Conservation (phyloP, 1,140 invertebrate genomes). For the Zaprionus africanus region DNA sequence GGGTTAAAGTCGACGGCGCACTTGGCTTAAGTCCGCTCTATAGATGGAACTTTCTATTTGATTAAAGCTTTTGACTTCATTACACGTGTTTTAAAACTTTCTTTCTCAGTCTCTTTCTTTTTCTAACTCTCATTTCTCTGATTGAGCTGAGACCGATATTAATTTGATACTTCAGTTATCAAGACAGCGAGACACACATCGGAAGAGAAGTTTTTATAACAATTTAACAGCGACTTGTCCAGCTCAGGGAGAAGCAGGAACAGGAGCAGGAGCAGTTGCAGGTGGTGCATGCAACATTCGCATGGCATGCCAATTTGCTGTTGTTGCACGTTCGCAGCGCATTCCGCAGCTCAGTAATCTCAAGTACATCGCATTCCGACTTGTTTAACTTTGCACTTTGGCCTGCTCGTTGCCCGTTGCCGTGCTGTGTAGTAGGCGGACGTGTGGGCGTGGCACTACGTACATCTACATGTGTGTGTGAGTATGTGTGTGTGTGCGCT, state of each 20-base stretch:
- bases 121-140: background rate
- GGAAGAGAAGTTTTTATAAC: conserved; percentile 30
- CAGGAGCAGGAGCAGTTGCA: background rate
- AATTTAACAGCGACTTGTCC: conserved; percentile 17
- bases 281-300: conserved; percentile 27
- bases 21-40: background rate
- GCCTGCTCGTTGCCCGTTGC: conserved; percentile 16
- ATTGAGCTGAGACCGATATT: background rate
- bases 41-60: background rate
- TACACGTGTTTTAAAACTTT: too few relatives aligned
- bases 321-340: conserved; percentile 40
- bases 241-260: background rate
- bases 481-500: conserved; percentile 2
- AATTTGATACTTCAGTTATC: background rate
- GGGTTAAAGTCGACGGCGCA: conserved; percentile 1
- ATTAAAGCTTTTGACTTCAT: background rate
- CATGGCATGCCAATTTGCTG: conserved; percentile 30
- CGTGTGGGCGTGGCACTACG: conserved; percentile 1
- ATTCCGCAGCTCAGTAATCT: conserved; percentile 50
- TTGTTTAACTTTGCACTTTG: conserved; percentile 51
- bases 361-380: conserved; percentile 50
- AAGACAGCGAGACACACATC: background rate
- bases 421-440: background rate
- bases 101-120: background rate
- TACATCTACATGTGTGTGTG: background rate